Base-by-base conservation (phyloP, 2,888 invertebrate species). In the Suillia variegata region DNA sequence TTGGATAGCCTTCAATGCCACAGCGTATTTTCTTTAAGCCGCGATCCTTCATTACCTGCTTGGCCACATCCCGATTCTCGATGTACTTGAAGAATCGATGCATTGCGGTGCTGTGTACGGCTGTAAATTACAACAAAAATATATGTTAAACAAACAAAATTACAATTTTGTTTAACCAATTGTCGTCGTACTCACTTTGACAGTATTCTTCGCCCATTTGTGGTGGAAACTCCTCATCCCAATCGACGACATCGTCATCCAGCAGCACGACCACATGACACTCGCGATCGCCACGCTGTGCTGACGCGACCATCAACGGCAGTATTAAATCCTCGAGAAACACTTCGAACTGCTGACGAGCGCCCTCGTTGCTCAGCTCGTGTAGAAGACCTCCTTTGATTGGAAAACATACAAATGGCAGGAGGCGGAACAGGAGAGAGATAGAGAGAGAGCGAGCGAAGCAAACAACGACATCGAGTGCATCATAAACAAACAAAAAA, bases 171-270 rank as follows among this genome's bases (percentile, higher is more conserved):
- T n/a, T n/a, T n/a, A n/a, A n/a, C n/a, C n/a, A 2, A 20, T n/a
- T n/a, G n/a, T n/a, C n/a, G n/a, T n/a, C 38, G 31, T 24, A 76
- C 84, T 83, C 84, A 89, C 92, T 98, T 84, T 98, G 98, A 50
- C 96, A 94, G 82, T 98, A 96, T 84, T 99, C 98, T 77, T 98
- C 98, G 6, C 98, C 98, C 96, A 98, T 98, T 84, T 98, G 98
- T 0, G 99, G 99, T 0, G 99, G 99, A 82, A 96, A 98, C 80
- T 98, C 94, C 76, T 97, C 96, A 79, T 99, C 99, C 99, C 99
- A 99, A 77, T 99, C 99, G 26, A 90, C 90, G 0, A 88, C 88
- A 82, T 99, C 99, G 72, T 99, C 99, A 76, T 99, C 98, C 38
- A 96, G 84, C 47, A 99, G 84, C 3, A 96, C 94, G 20, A 98